Evolutionary conservation across 2,113 vertebrate genomes (phyloP).

Genomic region (Planiliza haematocheilus): DNA sequence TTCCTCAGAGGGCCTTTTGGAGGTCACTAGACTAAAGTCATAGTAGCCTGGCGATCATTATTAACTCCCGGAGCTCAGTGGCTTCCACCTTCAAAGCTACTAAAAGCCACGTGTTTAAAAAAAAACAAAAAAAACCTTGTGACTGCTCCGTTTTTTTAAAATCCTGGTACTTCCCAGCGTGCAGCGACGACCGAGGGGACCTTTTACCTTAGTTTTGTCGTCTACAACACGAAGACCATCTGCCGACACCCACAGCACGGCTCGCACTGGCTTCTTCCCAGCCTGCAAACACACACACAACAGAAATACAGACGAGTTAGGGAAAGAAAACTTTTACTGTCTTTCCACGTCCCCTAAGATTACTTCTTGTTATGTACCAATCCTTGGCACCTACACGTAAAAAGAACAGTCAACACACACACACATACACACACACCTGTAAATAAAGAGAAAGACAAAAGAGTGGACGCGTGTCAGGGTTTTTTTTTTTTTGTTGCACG

Average conservation of each 20-base stretch:
- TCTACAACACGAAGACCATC: slow-evolving; percentile 98
- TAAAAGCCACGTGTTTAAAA: not conserved
- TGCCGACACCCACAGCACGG: slow-evolving; percentile 97
- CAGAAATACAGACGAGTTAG: slow-evolving; percentile 44
- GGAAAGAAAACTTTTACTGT: not conserved
- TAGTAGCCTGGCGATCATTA: not conserved
- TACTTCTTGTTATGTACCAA: slow-evolving; percentile 20
- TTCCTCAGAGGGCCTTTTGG: slow-evolving; percentile 5
- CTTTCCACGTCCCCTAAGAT: slow-evolving; percentile 1
- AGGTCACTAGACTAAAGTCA: slow-evolving; percentile 42
- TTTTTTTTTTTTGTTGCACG: slow-evolving; percentile 4
- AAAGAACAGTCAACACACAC: slow-evolving; percentile 10
- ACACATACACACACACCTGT: slow-evolving; percentile 48
- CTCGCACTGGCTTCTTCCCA: slow-evolving; percentile 96
- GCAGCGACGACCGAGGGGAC: not conserved
- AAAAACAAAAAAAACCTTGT: not conserved
- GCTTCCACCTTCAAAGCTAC: slow-evolving; percentile 15
- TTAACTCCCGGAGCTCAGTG: slow-evolving; percentile 13
- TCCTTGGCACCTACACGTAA: slow-evolving; percentile 39
- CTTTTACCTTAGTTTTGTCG: slow-evolving; percentile 97
- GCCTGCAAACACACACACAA: slow-evolving; percentile 84
- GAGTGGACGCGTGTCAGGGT: slow-evolving; percentile 35
- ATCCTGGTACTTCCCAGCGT: slow-evolving; percentile 11
- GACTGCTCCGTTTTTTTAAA: not conserved
- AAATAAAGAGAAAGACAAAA: slow-evolving; percentile 57